Base-by-base conservation (phyloP, 2,888 invertebrate genomes). In the Ashinkailepas kermadecensis region DNA sequence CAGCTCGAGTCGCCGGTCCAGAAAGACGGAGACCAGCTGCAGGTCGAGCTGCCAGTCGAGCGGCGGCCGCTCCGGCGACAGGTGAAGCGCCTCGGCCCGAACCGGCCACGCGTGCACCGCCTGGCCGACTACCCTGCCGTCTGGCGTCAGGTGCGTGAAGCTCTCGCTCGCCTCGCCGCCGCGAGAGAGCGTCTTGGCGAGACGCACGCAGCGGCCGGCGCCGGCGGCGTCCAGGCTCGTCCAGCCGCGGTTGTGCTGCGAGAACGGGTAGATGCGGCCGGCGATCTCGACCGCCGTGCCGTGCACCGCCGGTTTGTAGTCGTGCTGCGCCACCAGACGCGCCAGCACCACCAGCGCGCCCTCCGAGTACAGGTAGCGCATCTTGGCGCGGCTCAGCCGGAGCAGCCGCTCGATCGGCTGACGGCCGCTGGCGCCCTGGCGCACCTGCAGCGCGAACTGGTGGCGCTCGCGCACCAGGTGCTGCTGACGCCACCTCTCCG, bases 61-160 rank as follows among this genome's bases (percentile, higher is more conserved):
- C 78, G 56, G 78, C 78, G 57, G 78, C 57, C 78, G n/a, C 78
- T 57, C 57, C 12, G n/a, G 57, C n/a, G n/a, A 7, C n/a, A 78
- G n/a, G 57, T 78, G n/a, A n/a, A 78, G n/a, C 56, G 57, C 56
- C 78, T 56, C 78, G 11, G n/a, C 57, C n/a, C 78, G 78, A n/a
- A 78, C 78, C 57, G 78, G 78, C 78, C 70, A 70, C 39, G 15
- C 70, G 39, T 70, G 70, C 70, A 70, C 70, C 15, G 70, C 70
- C 13, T 39, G 70, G 15, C 15, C 39, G 13, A 70, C 70, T 1
- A 70, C n/a, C 70, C 15, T 39, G 18, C 70, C 70, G 8, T 70
- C 70, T 54, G 39, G 7, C 39, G 70, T 70, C 70, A 70, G 70
- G 18, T 70, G 70, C 0, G 9, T 39, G 70, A 70, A 70, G 39